phyloP scores from a whole-genome alignment of 2,113 vertebrate species.

The Mus spicilegus region DNA sequence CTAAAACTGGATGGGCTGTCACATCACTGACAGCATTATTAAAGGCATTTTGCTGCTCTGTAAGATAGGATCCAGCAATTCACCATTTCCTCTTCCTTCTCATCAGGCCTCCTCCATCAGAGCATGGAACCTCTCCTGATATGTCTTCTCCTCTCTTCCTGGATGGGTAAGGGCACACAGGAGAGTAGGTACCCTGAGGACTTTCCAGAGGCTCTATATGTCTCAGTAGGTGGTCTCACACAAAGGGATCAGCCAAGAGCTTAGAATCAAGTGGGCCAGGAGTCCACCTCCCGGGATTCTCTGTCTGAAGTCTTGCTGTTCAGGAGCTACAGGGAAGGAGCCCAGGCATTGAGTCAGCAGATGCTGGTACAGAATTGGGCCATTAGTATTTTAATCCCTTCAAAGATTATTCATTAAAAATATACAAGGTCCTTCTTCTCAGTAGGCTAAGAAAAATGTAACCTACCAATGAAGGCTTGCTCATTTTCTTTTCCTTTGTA shows the following conservation, averaged over 20 bases:
- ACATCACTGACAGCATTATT: too few species aligned
- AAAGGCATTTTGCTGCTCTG: fast-evolving
- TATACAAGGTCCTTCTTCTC: not conserved
- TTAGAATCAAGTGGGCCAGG: not conserved
- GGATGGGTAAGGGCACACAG: not conserved
- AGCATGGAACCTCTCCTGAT: fast-evolving
- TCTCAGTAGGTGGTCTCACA: not conserved
- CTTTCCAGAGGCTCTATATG: not conserved
- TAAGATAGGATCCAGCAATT: too few species aligned
- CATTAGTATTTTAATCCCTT: not conserved
- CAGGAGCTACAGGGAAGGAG: not conserved
- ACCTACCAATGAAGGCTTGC: not conserved
- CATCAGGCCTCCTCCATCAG: fast-evolving
- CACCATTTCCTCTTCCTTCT: fast-evolving
- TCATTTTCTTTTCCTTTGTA: not conserved
- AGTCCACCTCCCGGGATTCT: too few species aligned
- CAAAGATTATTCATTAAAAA: not conserved
- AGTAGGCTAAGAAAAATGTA: not conserved
- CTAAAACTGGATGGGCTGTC: not conserved
- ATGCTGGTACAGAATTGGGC: not conserved
- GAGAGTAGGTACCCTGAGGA: not conserved
- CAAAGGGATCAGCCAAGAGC: not conserved
- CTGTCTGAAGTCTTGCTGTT: not conserved
- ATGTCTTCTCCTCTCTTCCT: not conserved
- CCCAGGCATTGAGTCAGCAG: not conserved